Percentiles rank a stretch among this genome's conserved stretches.
Evolutionary conservation across 64 coral and sea anemone species (phyloP).

Genomic region (Trachythela sp.): DNA sequence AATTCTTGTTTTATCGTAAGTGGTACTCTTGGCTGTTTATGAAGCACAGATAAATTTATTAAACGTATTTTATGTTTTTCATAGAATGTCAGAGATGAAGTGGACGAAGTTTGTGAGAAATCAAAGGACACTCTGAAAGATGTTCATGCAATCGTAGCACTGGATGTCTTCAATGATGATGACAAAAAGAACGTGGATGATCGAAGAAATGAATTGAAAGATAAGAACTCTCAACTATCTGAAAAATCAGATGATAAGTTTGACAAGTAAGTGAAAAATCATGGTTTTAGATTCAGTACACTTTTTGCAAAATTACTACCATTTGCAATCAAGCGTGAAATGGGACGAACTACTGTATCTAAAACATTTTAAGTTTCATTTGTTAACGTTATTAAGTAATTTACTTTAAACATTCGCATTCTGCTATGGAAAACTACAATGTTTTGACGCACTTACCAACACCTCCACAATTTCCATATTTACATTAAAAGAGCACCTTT

Average conservation of each 20-base stretch:
- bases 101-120: neutral
- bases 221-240: neutral
- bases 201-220: neutral
- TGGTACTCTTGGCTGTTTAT: no score
- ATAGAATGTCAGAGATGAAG: neutral
- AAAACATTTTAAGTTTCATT: no score
- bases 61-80: neutral
- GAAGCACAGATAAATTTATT: no score
- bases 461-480: no score
- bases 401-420: no score
- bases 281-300: neutral
- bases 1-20: no score
- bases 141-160: neutral
- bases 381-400: no score
- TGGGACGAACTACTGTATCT: no score
- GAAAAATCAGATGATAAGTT: conserved; percentile 2
- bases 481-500: no score
- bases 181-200: neutral
- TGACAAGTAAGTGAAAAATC: neutral
- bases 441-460: no score
- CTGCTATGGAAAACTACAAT: no score
- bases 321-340: no score
- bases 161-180: neutral
- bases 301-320: neutral
- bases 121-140: neutral